A percentile compares a stretch with the other conserved stretches of the same genome.
Conservation (phyloP, 2,888 invertebrate genomes). For the Zaprionus obscuricornis region DNA sequence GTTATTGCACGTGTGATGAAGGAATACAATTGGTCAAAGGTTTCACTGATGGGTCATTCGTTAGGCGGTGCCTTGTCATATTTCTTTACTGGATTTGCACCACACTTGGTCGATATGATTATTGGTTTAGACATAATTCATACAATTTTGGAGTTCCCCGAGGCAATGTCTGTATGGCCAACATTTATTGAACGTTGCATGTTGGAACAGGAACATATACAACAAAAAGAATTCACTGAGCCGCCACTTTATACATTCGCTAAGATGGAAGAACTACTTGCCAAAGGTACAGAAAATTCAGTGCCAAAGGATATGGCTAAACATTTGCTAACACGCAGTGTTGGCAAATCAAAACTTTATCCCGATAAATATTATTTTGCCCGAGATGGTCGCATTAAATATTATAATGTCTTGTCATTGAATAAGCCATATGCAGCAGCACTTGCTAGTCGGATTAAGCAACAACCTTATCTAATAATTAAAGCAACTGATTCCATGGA, state of each 20-base stretch:
- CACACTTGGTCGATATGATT: conserved; percentile 71
- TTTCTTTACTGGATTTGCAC: conserved; percentile 85
- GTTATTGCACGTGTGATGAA: conserved; percentile 85
- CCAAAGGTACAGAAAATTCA: conserved; percentile 85
- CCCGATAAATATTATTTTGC: conserved; percentile 85
- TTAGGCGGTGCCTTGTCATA: conserved; percentile 86
- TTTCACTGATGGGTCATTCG: conserved; percentile 88
- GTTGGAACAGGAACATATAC: too few relatives aligned
- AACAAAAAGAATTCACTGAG: too few relatives aligned
- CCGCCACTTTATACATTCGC: conserved; percentile 86
- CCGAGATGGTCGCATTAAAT: conserved; percentile 68
- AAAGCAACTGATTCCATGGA: conserved; percentile 85
- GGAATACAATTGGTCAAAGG: conserved; percentile 87
- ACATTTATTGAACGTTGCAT: too few relatives aligned
- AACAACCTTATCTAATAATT: conserved; percentile 86
- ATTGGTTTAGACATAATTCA: conserved; percentile 64
- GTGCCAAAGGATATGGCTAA: conserved; percentile 85
- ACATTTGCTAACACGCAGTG: conserved; percentile 85
- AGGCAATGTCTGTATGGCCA: background rate
- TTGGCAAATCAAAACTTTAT: conserved; percentile 84
- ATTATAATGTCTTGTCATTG: conserved; percentile 29
- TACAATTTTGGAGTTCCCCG: background rate
- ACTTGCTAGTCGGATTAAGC: conserved; percentile 83
- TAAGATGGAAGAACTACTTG: conserved; percentile 85
- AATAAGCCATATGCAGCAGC: conserved; percentile 84